Evolutionary conservation across 2,113 vertebrate genomes (phyloP).

Genomic region (Heterotis niloticus): DNA sequence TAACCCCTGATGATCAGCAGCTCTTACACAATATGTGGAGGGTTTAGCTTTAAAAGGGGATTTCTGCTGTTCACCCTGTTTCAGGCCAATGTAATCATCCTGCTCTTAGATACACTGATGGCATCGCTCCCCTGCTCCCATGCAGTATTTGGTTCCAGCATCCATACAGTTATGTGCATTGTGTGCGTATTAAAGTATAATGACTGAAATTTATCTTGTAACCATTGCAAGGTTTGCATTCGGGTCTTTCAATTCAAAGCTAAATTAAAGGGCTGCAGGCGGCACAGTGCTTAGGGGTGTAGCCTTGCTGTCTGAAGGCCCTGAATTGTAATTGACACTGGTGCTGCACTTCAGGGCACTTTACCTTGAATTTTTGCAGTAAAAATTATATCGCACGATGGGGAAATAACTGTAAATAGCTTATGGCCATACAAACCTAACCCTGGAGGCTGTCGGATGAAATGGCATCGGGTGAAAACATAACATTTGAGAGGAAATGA

Average conservation of each 20-base stretch:
- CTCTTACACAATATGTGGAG: slow-evolving; percentile 31
- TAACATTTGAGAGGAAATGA: too few species aligned
- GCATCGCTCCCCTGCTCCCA: neutral
- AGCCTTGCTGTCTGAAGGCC: too few species aligned
- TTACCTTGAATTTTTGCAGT: too few species aligned
- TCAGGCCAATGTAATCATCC: slow-evolving; percentile 45
- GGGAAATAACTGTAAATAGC: neutral
- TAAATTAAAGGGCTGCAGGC: too few species aligned
- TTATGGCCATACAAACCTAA: neutral
- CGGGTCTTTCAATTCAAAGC: too few species aligned
- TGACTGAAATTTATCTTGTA: too few species aligned
- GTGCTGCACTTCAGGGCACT: too few species aligned
- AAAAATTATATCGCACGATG: neutral
- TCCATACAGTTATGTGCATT: neutral
- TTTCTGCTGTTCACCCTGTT: slow-evolving; percentile 7
- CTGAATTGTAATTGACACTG: too few species aligned
- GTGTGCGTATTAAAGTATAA: neutral
- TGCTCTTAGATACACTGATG: neutral
- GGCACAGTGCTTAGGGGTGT: too few species aligned
- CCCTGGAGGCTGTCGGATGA: neutral
- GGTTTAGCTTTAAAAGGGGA: slow-evolving; percentile 28
- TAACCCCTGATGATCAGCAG: slow-evolving; percentile 37
- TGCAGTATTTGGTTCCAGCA: neutral
- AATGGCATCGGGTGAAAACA: neutral
- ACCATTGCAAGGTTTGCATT: too few species aligned